phyloP scores from a whole-genome alignment of 1,140 invertebrate genomes.

The Andricus grossulariae region DNA sequence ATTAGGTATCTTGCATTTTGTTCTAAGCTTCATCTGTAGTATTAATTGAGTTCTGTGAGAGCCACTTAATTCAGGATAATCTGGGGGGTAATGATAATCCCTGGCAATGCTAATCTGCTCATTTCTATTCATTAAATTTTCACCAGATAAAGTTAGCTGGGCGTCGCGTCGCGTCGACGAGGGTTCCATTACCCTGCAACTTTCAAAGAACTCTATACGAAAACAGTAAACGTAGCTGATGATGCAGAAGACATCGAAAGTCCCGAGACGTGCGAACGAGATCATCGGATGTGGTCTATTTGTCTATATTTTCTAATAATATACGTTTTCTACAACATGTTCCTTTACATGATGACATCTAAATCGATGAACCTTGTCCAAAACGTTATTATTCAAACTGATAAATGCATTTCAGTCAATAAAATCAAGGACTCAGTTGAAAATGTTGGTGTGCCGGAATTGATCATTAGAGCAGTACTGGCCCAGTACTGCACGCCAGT shows the following conservation, averaged over 20 bases:
- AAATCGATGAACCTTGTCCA: slow-evolving; percentile 18
- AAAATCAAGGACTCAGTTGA: too few species aligned
- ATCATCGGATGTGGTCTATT: neutral
- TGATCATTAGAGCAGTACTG: too few species aligned
- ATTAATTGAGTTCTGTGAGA: slow-evolving; percentile 11
- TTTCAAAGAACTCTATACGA: slow-evolving; percentile 4
- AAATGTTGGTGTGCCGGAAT: too few species aligned
- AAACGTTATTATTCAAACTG: neutral
- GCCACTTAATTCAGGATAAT: slow-evolving; percentile 9
- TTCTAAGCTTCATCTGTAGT: neutral
- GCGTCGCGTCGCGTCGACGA: neutral
- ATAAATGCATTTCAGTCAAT: neutral
- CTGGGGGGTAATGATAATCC: neutral
- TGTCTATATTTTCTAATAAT: neutral
- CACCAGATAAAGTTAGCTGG: slow-evolving; percentile 16
- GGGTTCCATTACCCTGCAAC: slow-evolving; percentile 7
- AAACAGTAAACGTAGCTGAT: neutral
- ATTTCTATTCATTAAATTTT: slow-evolving; percentile 27
- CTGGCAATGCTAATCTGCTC: slow-evolving; percentile 8
- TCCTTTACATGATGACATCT: slow-evolving; percentile 6
- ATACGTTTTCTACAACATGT: neutral
- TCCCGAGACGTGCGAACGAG: slow-evolving; percentile 9
- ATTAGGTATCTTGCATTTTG: neutral
- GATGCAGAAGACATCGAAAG: slow-evolving; percentile 1
- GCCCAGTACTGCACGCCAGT: too few species aligned